Conservation (phyloP, 1,140 invertebrate species). For the Thaumatotibia leucotreta region DNA sequence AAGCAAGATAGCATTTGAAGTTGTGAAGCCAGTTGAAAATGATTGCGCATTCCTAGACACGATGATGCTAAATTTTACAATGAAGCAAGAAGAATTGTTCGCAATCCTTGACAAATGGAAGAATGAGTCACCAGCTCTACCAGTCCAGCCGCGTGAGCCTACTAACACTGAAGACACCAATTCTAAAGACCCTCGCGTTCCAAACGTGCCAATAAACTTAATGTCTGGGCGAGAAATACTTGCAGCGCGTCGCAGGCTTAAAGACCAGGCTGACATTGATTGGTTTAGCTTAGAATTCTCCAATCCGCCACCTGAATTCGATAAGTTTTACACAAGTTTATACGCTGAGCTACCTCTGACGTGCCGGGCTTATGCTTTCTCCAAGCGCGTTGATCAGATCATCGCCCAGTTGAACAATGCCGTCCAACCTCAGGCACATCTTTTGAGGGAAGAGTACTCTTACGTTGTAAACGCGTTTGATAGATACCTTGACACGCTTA, state of each 20-base stretch:
- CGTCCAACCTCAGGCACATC: not conserved
- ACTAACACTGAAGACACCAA: not conserved
- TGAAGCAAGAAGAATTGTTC: no score
- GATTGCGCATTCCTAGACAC: no score
- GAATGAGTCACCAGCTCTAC: not conserved
- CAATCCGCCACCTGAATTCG: not conserved
- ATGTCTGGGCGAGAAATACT: not conserved
- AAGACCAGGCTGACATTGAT: not conserved
- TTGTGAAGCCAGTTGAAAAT: not conserved
- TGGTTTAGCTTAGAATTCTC: not conserved
- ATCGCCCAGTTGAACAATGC: not conserved
- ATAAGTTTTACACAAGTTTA: not conserved
- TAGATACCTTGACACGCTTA: not conserved
- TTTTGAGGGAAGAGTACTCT: not conserved
- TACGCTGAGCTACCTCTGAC: not conserved
- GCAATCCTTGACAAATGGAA: not conserved
- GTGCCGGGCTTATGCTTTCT: not conserved
- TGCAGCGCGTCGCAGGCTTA: not conserved
- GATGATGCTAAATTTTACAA: not conserved
- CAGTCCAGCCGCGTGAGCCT: no score
- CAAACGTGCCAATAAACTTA: not conserved
- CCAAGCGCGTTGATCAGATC: not conserved
- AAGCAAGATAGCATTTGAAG: not conserved
- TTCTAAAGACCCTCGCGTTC: not conserved
- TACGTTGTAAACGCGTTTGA: not conserved